Evolutionary conservation across 1,140 invertebrate species (phyloP).

Genomic region (Parasteatoda tepidariorum): DNA sequence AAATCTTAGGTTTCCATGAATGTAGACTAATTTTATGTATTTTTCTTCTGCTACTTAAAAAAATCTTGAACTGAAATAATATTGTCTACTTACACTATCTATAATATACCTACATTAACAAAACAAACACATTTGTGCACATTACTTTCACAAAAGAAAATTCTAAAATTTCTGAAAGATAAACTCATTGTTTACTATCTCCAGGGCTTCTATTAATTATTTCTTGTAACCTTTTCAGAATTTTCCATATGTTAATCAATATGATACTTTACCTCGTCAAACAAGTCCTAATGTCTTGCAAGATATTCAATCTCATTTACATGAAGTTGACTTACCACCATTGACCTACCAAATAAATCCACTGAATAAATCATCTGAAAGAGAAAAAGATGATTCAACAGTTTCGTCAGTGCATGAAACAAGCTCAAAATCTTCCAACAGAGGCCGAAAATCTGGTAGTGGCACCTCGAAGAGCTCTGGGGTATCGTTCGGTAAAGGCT

Average conservation of each 20-base stretch:
- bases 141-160: too few species aligned
- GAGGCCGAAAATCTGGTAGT: not conserved
- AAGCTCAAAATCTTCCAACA: not conserved
- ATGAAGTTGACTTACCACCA: constrained; percentile 2
- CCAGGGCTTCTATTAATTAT: too few species aligned
- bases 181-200: too few species aligned
- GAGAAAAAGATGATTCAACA: not conserved
- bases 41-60: too few species aligned
- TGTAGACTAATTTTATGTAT: too few species aligned
- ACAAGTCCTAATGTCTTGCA: constrained; percentile 65
- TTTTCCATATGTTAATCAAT: constrained; percentile 76
- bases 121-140: too few species aligned
- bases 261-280: constrained; percentile 83
- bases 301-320: constrained; percentile 58
- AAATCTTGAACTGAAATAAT: too few species aligned
- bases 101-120: too few species aligned
- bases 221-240: constrained; percentile 74
- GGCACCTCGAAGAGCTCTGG: constrained; percentile 65
- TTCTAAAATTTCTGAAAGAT: too few species aligned
- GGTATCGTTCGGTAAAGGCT: constrained; percentile 80
- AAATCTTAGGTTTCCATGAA: too few species aligned
- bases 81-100: too few species aligned
- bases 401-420: not conserved
- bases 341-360: too few species aligned
- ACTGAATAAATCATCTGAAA: not conserved